A percentile compares a stretch with the other conserved stretches of the same genome.
These are phyloP conservation scores for Anthoscopus minutus DNA, from an alignment of 2,113 vertebrate species.

Conservation along the genomic window DNA sequence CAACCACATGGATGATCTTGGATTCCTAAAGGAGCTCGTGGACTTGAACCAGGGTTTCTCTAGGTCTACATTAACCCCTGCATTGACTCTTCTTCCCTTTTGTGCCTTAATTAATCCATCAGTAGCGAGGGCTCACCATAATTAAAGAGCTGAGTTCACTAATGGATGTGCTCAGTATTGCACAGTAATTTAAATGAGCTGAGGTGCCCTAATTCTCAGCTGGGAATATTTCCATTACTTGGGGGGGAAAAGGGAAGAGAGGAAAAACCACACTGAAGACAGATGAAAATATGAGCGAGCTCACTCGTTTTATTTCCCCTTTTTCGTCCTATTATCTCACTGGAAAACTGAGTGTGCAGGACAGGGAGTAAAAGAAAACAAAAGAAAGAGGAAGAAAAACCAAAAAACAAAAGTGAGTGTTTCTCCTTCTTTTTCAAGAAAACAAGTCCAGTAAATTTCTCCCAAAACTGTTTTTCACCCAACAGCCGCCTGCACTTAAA, in stretches of 20 bases:
- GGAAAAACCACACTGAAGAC: not conserved
- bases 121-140: not conserved
- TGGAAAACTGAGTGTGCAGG: not conserved
- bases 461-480: not conserved
- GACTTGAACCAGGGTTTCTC: not conserved
- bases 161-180: not conserved
- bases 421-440: not conserved
- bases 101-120: not conserved
- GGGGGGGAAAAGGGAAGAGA: not conserved
- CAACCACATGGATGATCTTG: fast-evolving
- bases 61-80: not conserved
- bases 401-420: not conserved
- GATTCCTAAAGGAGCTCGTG: not conserved
- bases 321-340: not conserved
- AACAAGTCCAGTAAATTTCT: not conserved
- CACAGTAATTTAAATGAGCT: not conserved
- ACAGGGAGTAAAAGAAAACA: constrained; percentile 8
- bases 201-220: not conserved
- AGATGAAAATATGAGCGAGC: not conserved
- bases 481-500: not conserved
- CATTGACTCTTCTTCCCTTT: not conserved
- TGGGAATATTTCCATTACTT: not conserved
- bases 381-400: not conserved
- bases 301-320: not conserved
- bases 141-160: not conserved